These are phyloP conservation scores for Eristalinus sepulchralis DNA, from an alignment of 2,888 invertebrate species.

Conservation along the genomic window DNA sequence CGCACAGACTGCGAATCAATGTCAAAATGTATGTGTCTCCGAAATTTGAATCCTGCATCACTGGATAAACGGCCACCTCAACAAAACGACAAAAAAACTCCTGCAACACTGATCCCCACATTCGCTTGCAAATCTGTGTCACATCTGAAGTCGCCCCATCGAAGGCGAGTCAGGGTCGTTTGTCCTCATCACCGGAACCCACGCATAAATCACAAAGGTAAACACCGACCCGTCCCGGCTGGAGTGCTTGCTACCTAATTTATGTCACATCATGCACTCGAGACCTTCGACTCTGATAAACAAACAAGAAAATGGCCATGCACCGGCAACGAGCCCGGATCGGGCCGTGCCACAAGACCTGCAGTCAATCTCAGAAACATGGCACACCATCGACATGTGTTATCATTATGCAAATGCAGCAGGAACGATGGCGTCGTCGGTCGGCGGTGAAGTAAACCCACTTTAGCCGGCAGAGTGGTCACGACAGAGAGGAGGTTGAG, in stretches of 20 bases:
- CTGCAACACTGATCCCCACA: too few relatives aligned
- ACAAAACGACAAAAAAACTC: too few relatives aligned
- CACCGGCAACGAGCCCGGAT: not conserved
- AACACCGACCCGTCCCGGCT: not conserved
- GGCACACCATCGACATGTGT: slow-evolving; percentile 46
- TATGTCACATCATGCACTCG: slow-evolving; percentile 67
- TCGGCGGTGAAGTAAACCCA: slow-evolving; percentile 2
- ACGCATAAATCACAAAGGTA: slow-evolving; percentile 11
- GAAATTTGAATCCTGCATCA: too few relatives aligned
- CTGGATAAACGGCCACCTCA: too few relatives aligned
- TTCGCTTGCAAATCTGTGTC: too few relatives aligned
- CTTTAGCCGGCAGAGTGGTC: not conserved
- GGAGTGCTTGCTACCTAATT: slow-evolving; percentile 28
- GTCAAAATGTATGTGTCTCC: too few relatives aligned
- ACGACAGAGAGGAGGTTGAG: slow-evolving; percentile 23
- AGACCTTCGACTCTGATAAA: slow-evolving; percentile 57
- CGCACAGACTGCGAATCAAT: too few relatives aligned
- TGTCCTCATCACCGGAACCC: slow-evolving; percentile 1
- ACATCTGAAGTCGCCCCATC: too few relatives aligned
- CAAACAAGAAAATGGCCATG: slow-evolving; percentile 38
- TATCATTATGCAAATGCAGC: slow-evolving; percentile 55
- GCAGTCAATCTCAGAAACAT: slow-evolving; percentile 34
- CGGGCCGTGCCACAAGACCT: slow-evolving; percentile 2
- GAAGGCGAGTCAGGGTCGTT: too few relatives aligned
- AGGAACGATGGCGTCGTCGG: slow-evolving; percentile 23